A percentile compares a stretch with the other conserved stretches of the same genome.
Conservation (phyloP, 2,113 vertebrate species). For the Sorex fumeus region DNA sequence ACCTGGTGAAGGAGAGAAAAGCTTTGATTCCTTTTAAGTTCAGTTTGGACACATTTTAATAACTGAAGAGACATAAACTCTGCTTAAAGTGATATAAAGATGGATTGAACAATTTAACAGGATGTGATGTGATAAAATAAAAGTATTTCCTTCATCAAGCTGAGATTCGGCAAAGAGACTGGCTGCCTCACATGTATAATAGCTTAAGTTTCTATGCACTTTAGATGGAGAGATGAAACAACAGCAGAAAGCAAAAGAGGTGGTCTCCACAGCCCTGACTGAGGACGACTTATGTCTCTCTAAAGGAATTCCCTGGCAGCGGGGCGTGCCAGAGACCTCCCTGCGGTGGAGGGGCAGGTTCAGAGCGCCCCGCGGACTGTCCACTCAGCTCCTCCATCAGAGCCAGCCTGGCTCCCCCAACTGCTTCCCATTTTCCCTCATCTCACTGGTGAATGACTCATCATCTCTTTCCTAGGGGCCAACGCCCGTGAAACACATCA, state of each 20-base stretch:
- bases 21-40: constrained; percentile 27
- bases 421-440: neutral
- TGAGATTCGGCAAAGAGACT: neutral
- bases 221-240: constrained; percentile 18
- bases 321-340: neutral
- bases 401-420: neutral
- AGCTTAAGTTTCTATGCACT: neutral
- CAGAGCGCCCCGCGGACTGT: no score
- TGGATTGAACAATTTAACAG: neutral
- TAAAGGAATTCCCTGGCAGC: neutral
- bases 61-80: neutral
- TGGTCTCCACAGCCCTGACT: neutral
- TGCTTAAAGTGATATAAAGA: neutral
- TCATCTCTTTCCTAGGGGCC: constrained; percentile 20
- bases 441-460: neutral
- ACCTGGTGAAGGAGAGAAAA: neutral
- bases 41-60: constrained; percentile 41
- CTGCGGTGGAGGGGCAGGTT: no score
- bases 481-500: constrained; percentile 42
- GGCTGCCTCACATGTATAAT: neutral
- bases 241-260: neutral
- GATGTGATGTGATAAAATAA: neutral
- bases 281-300: neutral
- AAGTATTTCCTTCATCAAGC: neutral
- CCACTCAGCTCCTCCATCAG: no score